Percentiles rank a stretch among this genome's conserved stretches.
Conservation (phyloP, 2,888 invertebrate genomes). For the Linnaemya tessellans region DNA sequence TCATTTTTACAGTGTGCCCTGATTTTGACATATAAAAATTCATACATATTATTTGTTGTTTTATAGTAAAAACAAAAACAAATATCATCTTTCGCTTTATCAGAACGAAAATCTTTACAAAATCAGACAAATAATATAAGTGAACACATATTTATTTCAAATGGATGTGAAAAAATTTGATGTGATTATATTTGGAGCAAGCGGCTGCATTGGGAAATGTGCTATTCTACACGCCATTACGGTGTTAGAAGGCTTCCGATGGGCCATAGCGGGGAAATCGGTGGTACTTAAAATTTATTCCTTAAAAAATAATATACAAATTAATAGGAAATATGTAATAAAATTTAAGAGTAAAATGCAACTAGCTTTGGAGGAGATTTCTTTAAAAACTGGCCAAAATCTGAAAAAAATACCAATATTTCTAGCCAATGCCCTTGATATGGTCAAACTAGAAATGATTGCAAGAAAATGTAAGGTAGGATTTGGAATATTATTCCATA, state of each 20-base stretch:
- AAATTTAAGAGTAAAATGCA: conserved; percentile 82
- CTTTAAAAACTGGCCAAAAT: conserved; percentile 82
- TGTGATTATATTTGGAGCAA: conserved; percentile 94
- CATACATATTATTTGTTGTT: too few relatives aligned
- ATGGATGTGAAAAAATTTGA: conserved; percentile 84
- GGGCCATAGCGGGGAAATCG: conserved; percentile 93
- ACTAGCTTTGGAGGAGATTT: conserved; percentile 81
- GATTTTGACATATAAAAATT: too few relatives aligned
- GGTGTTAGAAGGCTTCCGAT: conserved; percentile 85
- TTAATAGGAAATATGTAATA: not conserved
- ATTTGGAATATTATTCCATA: not conserved
- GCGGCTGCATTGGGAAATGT: conserved; percentile 93
- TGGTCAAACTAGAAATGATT: conserved; percentile 90
- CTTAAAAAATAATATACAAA: not conserved
- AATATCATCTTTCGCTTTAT: too few relatives aligned
- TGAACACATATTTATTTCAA: not conserved
- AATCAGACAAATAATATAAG: too few relatives aligned
- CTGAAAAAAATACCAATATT: conserved; percentile 86
- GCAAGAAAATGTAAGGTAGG: conserved; percentile 87
- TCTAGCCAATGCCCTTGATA: conserved; percentile 89
- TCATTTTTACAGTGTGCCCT: too few relatives aligned
- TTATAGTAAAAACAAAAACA: too few relatives aligned
- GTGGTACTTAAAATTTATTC: conserved; percentile 66
- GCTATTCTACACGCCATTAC: conserved; percentile 87
- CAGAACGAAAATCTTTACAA: too few relatives aligned